A percentile compares a stretch with the other conserved stretches of the same genome.
Conservation (phyloP, 2,888 invertebrate genomes). For the Drosophila putrida region DNA sequence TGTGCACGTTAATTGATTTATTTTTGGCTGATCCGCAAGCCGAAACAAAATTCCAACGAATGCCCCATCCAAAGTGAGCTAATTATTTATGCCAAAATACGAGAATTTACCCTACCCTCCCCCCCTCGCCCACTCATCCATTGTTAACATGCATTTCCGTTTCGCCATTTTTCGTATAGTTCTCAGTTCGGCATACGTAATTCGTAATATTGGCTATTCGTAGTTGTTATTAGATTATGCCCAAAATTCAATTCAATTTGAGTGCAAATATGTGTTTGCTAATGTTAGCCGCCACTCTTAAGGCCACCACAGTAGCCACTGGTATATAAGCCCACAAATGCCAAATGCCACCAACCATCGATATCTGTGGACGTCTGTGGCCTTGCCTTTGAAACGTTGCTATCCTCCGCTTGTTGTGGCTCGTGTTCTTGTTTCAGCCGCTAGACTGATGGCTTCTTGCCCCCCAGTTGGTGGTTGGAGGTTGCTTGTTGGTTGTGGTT, state of each 20-base stretch:
- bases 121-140: not conserved
- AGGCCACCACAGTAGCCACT: constrained; percentile 45
- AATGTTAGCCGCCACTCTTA: constrained; percentile 43
- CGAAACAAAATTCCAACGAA: constrained; percentile 48
- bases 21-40: constrained; percentile 52
- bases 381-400: constrained; percentile 44
- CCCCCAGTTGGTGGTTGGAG: constrained; percentile 5
- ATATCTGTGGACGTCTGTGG: constrained; percentile 23
- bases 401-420: constrained; percentile 23
- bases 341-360: not conserved
- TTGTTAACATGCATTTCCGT: constrained; percentile 46
- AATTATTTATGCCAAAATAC: constrained; percentile 58
- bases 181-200: constrained; percentile 28
- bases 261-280: constrained; percentile 78
- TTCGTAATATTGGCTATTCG: constrained; percentile 32
- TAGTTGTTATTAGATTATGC: constrained; percentile 71
- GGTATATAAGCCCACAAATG: not conserved
- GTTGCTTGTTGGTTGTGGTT: constrained; percentile 9
- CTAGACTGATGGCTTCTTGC: constrained; percentile 8
- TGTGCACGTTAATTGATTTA: constrained; percentile 76
- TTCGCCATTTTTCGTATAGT: constrained; percentile 32
- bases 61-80: constrained; percentile 32
- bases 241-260: constrained; percentile 73
- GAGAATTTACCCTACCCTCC: not conserved
- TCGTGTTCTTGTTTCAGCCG: constrained; percentile 7